Evolutionary conservation across 2,113 vertebrate genomes (phyloP).

Genomic region (Spea bombifrons): DNA sequence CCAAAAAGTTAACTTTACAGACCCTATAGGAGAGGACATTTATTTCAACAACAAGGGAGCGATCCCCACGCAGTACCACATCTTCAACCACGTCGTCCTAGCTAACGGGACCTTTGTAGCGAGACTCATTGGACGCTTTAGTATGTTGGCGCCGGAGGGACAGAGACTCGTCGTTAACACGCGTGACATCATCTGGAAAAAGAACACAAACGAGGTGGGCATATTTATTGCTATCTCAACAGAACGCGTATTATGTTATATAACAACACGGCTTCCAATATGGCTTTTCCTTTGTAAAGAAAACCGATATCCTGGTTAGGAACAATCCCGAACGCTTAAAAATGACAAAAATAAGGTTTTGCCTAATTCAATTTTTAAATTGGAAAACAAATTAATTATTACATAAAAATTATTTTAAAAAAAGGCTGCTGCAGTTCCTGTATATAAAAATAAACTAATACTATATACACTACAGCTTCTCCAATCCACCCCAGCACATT

Average conservation of each 20-base stretch:
- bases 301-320: not conserved
- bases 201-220: not conserved
- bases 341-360: too few species aligned
- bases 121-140: not conserved
- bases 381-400: too few species aligned
- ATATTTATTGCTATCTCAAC: too few species aligned
- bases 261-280: not conserved
- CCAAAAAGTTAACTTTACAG: not conserved
- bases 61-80: not conserved
- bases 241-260: too few species aligned
- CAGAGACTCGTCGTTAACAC: not conserved
- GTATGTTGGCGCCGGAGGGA: not conserved
- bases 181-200: conserved; percentile 4
- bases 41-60: not conserved
- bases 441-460: too few species aligned
- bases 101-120: not conserved
- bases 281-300: not conserved
- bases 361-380: too few species aligned
- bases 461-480: too few species aligned
- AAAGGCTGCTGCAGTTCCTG: too few species aligned
- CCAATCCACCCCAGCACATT: too few species aligned
- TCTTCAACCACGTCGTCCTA: not conserved
- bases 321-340: not conserved
- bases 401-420: too few species aligned
- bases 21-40: not conserved